Percentiles rank a stretch among this genome's conserved stretches.
Conservation (phyloP, 2,888 invertebrate species). For the Meghimatium bilineatum region DNA sequence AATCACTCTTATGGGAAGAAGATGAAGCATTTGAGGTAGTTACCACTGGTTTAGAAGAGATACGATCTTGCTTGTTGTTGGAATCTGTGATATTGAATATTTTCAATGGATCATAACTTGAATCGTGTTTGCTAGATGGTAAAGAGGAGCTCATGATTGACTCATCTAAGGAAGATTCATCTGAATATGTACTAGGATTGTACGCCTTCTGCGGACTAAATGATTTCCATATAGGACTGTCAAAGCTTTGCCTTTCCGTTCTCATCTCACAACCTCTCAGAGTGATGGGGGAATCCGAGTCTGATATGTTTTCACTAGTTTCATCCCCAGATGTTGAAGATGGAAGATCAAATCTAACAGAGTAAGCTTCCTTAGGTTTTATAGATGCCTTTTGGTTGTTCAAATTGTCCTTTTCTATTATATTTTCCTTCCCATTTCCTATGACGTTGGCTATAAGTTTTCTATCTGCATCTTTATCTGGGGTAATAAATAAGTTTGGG, state of each 20-base stretch:
- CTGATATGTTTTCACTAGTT: background rate
- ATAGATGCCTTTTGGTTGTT: background rate
- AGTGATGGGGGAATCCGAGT: conserved; percentile 40
- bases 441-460: background rate
- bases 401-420: background rate
- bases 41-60: background rate
- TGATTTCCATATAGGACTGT: conserved; percentile 34
- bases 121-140: background rate
- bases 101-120: no score
- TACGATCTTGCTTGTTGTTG: background rate
- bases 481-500: conserved; percentile 41
- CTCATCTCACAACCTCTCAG: conserved; percentile 30
- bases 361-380: conserved; percentile 19
- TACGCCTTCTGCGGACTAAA: conserved; percentile 30
- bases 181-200: conserved; percentile 43
- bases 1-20: no score
- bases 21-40: background rate
- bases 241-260: background rate
- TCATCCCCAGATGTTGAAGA: conserved; percentile 41
- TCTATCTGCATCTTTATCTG: conserved; percentile 19
- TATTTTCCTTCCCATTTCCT: background rate
- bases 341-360: conserved; percentile 49
- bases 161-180: conserved; percentile 43
- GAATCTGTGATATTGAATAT: background rate
- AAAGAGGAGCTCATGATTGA: conserved; percentile 3